Percentiles rank a stretch among this genome's conserved stretches.
Evolutionary conservation across 1,140 invertebrate species (phyloP).

Genomic region (Melitaea cinxia): DNA sequence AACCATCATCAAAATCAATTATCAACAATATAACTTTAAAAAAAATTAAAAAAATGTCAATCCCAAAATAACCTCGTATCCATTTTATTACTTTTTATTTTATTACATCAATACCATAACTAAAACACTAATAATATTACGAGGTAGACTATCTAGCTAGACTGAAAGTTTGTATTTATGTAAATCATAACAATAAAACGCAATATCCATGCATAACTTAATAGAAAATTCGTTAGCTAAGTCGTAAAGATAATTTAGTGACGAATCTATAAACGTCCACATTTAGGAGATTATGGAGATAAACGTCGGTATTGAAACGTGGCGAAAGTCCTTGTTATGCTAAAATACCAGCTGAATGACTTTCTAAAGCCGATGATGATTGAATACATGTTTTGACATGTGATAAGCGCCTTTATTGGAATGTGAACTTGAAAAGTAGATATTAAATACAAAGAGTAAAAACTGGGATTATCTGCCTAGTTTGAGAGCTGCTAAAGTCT

Average conservation of each 20-base stretch:
- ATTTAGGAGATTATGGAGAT: conserved; percentile 26
- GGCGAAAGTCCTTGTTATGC: conserved; percentile 41
- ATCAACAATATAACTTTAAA: neutral
- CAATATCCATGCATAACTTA: conserved; percentile 35
- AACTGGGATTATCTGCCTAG: too few species aligned
- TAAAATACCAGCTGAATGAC: conserved; percentile 7
- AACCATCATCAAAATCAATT: neutral
- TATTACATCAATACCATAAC: neutral
- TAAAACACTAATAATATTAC: conserved; percentile 20
- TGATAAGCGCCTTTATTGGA: neutral
- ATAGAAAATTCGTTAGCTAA: conserved; percentile 39
- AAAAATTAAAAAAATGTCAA: neutral
- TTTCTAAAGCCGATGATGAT: conserved; percentile 16
- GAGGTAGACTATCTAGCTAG: conserved; percentile 3
- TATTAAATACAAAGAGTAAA: too few species aligned
- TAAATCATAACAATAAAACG: conserved; percentile 36
- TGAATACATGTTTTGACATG: neutral
- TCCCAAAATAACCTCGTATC: conserved; percentile 1
- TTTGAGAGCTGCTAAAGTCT: too few species aligned
- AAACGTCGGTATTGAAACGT: conserved; percentile 28
- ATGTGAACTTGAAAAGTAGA: too few species aligned
- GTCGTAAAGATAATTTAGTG: conserved; percentile 34
- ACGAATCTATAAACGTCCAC: conserved; percentile 36
- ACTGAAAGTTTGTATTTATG: conserved; percentile 29
- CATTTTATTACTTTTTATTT: neutral